Percentiles rank a stretch among this genome's conserved stretches.
phyloP scores from a whole-genome alignment of 2,888 invertebrate species.

The Apotomis turbidana region DNA sequence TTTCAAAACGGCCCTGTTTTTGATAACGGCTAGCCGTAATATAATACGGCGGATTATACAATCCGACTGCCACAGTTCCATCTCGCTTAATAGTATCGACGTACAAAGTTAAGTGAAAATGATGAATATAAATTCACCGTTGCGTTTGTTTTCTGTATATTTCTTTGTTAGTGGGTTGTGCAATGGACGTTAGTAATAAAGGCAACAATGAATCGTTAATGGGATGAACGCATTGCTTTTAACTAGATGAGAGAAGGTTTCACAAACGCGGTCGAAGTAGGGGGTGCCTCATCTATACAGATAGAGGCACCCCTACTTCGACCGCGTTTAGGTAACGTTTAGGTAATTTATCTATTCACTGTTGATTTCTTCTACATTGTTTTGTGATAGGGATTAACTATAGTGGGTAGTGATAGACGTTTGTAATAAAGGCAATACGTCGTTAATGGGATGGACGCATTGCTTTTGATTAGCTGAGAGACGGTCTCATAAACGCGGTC shows the following conservation, averaged over 20 bases:
- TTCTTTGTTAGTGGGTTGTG: neutral
- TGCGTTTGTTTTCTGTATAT: neutral
- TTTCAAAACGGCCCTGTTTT: too few species aligned
- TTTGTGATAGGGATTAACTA: neutral
- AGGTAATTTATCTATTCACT: too few species aligned
- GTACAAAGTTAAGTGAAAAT: too few species aligned
- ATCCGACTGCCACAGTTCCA: too few species aligned
- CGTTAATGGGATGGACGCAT: conserved; percentile 23
- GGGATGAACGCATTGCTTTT: conserved; percentile 28
- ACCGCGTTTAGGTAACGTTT: too few species aligned
- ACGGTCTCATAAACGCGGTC: neutral
- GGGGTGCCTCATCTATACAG: too few species aligned
- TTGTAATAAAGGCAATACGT: conserved; percentile 8
- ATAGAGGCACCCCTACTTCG: too few species aligned
- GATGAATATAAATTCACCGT: neutral
- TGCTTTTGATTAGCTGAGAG: conserved; percentile 33
- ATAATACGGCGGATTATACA: too few species aligned
- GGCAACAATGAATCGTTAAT: conserved; percentile 20
- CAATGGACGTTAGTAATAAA: conserved; percentile 5
- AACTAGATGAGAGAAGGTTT: conserved; percentile 22
- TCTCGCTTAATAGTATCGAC: too few species aligned
- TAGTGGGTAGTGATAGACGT: conserved; percentile 8
- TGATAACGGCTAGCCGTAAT: too few species aligned
- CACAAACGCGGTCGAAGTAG: neutral
- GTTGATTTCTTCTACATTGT: neutral